Percentiles rank a stretch among this genome's conserved stretches.
phyloP scores from a whole-genome alignment of 1,140 invertebrate genomes.

The Caligus rogercresseyi region DNA sequence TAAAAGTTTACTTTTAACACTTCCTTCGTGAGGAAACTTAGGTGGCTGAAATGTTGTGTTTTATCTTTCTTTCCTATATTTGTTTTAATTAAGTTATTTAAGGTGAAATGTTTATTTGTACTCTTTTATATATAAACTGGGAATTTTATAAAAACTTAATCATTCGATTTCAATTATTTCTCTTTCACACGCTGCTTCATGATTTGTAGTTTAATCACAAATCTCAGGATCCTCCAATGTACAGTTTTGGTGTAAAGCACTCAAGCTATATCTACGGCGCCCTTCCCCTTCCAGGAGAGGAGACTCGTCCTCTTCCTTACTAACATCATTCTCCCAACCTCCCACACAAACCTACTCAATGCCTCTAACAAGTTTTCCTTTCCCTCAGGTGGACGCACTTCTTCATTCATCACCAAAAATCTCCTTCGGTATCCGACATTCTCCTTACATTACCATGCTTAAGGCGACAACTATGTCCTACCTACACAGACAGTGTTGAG shows the following conservation, averaged over 20 bases:
- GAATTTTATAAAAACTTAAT: neutral
- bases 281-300: neutral
- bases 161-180: neutral
- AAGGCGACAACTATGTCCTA: conserved; percentile 6
- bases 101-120: no score
- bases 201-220: neutral
- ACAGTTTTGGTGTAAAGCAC: conserved; percentile 21
- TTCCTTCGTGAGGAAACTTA: no score
- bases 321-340: conserved; percentile 15
- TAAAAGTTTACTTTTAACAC: no score
- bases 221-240: conserved; percentile 2
- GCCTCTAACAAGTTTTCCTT: neutral
- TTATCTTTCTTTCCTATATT: no score
- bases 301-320: neutral
- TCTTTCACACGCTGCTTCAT: neutral
- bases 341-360: neutral
- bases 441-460: conserved; percentile 51
- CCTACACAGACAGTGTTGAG: neutral
- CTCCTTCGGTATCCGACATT: conserved; percentile 73
- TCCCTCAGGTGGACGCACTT: conserved; percentile 27
- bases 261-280: conserved; percentile 5
- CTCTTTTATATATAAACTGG: no score
- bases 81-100: no score
- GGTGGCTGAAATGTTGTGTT: no score
- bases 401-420: conserved; percentile 37